A percentile compares a stretch with the other conserved stretches of the same genome.
These are phyloP conservation scores for Acanthosepion pharaonis DNA, from an alignment of 2,888 invertebrate species.

Conservation along the genomic window DNA sequence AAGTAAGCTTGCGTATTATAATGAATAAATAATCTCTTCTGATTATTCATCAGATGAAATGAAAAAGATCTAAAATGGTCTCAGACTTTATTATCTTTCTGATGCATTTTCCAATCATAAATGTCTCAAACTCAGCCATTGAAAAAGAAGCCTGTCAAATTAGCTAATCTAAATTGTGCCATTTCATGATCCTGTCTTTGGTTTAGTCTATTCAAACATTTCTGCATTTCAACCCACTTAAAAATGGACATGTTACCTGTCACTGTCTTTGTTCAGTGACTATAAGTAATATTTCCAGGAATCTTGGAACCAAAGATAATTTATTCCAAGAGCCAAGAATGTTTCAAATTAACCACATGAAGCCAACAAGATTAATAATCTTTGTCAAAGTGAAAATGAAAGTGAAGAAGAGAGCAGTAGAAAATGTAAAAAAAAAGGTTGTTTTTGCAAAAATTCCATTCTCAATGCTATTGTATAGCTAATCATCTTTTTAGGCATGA, in stretches of 20 bases:
- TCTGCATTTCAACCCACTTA: neutral
- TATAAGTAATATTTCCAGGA: neutral
- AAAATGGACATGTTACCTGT: neutral
- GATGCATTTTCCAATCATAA: neutral
- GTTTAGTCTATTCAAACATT: neutral
- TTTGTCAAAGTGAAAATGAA: neutral
- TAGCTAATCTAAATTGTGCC: neutral
- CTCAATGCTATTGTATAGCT: neutral
- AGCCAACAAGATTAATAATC: neutral
- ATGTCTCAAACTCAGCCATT: neutral
- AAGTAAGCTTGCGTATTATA: neutral
- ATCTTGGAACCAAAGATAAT: neutral
- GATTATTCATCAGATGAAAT: neutral
- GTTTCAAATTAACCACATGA: neutral
- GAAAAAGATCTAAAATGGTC: neutral
- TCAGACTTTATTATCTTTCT: neutral
- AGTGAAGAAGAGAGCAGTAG: neutral
- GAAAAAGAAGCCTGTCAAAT: neutral
- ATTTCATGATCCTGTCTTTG: neutral
- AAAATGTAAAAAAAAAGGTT: neutral
- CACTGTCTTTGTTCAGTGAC: neutral
- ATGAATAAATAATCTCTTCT: neutral
- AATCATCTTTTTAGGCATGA: constrained; percentile 33
- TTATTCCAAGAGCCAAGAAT: neutral
- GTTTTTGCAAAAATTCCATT: neutral